Percentiles rank a stretch among this genome's conserved stretches.
phyloP scores from a whole-genome alignment of 2,113 vertebrate species.

The Pavo muticus region DNA sequence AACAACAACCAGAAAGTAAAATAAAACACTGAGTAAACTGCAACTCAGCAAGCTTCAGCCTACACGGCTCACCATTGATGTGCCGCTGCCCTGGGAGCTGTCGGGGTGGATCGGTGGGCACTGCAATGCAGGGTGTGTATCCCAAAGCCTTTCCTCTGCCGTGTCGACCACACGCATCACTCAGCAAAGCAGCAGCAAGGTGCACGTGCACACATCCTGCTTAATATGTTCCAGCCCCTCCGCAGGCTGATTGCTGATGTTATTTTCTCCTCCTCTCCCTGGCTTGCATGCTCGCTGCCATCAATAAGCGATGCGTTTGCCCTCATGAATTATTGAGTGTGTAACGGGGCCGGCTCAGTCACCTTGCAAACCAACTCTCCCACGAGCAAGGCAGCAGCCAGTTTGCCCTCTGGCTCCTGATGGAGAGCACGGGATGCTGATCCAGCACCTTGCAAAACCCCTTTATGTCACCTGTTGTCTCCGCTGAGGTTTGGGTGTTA shows the following conservation, averaged over 20 bases:
- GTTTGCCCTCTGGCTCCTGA: constrained; percentile 9
- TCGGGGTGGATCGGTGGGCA: background rate
- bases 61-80: background rate
- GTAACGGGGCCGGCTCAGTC: constrained; percentile 7
- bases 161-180: background rate
- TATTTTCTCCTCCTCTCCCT: constrained; percentile 28
- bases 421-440: background rate
- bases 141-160: background rate
- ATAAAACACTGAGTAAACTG: background rate
- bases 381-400: background rate
- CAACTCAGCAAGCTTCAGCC: background rate
- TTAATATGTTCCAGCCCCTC: constrained; percentile 3
- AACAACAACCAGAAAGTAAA: background rate
- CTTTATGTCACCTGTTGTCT: background rate
- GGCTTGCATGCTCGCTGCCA: background rate
- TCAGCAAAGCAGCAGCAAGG: background rate
- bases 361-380: background rate
- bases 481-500: background rate
- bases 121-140: background rate
- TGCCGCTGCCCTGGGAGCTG: background rate
- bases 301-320: constrained; percentile 51
- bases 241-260: constrained; percentile 39
- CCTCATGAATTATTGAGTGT: constrained; percentile 60
- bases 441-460: background rate
- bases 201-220: background rate